Evolutionary conservation across 2,113 vertebrate species (phyloP).

Genomic region (Megaceryle torquata): DNA sequence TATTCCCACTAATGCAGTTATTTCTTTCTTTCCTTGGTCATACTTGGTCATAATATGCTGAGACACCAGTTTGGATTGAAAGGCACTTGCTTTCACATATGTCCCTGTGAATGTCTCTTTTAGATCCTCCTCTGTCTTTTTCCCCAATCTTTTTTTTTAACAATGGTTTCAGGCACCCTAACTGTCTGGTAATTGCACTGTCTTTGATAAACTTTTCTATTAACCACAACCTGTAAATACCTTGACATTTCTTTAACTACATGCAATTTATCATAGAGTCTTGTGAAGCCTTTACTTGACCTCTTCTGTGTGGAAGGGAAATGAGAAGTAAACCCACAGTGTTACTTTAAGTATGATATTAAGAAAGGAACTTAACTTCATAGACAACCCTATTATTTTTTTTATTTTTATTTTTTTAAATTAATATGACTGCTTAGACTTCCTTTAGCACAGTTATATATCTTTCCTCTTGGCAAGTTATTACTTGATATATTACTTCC

Average conservation of each 20-base stretch:
- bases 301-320: background rate
- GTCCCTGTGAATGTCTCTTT: background rate
- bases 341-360: background rate
- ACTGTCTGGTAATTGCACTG: conserved; percentile 17
- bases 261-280: conserved; percentile 15
- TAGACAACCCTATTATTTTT: background rate
- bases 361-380: background rate
- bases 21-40: background rate
- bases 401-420: background rate
- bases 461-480: background rate
- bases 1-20: background rate
- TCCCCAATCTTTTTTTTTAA: background rate
- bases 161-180: background rate
- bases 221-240: conserved; percentile 35
- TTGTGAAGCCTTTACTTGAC: background rate
- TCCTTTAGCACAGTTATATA: background rate
- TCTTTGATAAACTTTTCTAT: conserved; percentile 39
- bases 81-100: background rate
- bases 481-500: background rate
- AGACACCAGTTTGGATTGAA: background rate
- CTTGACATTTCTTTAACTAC: background rate
- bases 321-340: background rate
- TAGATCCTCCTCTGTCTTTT: background rate
- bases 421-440: background rate
- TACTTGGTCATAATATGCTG: background rate